Evolutionary conservation across 2,888 invertebrate species (phyloP), one percentile per base, ranked within the genome.

Genomic region (Pachycephus smyrnensis): DNA sequence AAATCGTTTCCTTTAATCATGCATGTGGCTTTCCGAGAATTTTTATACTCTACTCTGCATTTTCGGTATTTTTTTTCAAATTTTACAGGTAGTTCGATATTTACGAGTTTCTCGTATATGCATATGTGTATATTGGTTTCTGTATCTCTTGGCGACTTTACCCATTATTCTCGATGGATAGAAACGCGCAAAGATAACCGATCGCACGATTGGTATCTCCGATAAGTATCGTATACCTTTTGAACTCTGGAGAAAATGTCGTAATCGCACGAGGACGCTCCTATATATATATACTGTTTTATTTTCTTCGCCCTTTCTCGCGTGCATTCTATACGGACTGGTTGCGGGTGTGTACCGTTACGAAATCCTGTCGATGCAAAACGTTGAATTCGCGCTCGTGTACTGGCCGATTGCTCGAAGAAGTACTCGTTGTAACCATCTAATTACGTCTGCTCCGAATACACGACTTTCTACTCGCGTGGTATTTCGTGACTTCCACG

Each of bases 381-480:
- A 71, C 71, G 32, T 31, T 32, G 71, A 71, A 71, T 71, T 71
- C 71, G 71, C 71, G 71, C 32, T 71, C 71, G 31, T 71, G 71
- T 33, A 31, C 32, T 31, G 32, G 33, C 32, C 71, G 71, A 31
- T 31, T 33, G 32, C 32, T 71, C 71, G 71, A 71, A 71, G 71
- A 71, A 71, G 71, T 71, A 31, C 71, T 71, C 71, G 33, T 32
- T 32, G 71, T 33, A 32, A 76, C 82, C 84, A 84, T 84, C 83
- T 84, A 84, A 84, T 84, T 84, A 84, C 84, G 82, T 35, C 36
- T 74, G 82, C 83, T 79, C 79, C 77, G 84, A 83, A 84, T 83
- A 83, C 83, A 84, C 80, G 83, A 84, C 82, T 84, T 84, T 84
- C 84, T 83, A 84, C 83, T 84, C 79, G 84, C 84, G 82, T 80